phyloP scores from a whole-genome alignment of 2,888 invertebrate genomes.

The Clitarchus hookeri region DNA sequence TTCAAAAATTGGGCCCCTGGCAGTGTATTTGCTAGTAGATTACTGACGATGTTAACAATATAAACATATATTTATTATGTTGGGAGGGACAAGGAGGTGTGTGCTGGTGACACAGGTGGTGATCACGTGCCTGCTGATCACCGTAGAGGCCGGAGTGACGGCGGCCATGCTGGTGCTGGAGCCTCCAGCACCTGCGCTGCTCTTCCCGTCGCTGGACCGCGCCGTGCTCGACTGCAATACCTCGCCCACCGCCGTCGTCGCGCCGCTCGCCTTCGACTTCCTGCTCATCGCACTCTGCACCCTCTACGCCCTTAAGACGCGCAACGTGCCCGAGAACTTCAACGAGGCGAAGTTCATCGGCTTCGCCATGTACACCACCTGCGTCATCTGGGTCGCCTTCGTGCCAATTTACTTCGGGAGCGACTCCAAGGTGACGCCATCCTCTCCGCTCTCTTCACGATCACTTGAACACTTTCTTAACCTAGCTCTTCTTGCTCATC shows the following conservation, averaged over 20 bases:
- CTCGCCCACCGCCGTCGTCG: slow-evolving; percentile 61
- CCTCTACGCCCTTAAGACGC: slow-evolving; percentile 74
- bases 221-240: slow-evolving; percentile 68
- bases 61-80: no score
- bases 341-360: slow-evolving; percentile 77
- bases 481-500: no score
- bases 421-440: slow-evolving; percentile 58
- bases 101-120: slow-evolving; percentile 57
- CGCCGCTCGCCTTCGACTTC: slow-evolving; percentile 72
- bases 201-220: slow-evolving; percentile 58
- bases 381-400: slow-evolving; percentile 79
- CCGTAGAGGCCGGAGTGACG: slow-evolving; percentile 69
- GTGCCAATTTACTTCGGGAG: slow-evolving; percentile 77
- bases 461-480: no score
- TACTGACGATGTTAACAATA: no score
- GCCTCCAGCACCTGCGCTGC: slow-evolving; percentile 61
- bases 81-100: not conserved
- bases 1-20: no score
- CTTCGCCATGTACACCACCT: slow-evolving; percentile 80
- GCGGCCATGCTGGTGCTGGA: slow-evolving; percentile 64
- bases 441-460: no score
- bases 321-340: slow-evolving; percentile 81
- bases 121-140: slow-evolving; percentile 67
- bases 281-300: slow-evolving; percentile 74
- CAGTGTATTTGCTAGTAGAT: no score